Conservation (phyloP, 1,140 invertebrate genomes). For the Atta cephalotes region DNA sequence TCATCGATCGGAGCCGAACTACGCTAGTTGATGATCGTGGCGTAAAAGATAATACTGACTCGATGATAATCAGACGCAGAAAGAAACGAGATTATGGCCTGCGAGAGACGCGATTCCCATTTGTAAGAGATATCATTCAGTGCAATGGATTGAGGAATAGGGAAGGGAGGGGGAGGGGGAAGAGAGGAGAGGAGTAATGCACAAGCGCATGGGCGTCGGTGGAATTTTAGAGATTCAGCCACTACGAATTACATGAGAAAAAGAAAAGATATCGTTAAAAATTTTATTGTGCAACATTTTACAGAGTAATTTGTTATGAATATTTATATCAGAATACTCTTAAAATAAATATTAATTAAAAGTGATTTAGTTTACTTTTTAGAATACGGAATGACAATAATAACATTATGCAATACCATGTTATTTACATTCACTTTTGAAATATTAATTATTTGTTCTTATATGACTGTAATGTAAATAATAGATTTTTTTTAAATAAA, state of each 20-base stretch:
- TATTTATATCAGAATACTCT: background rate
- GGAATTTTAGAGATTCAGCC: background rate
- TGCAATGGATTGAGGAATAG: background rate
- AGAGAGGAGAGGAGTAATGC: background rate
- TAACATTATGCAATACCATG: background rate
- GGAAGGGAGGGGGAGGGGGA: background rate
- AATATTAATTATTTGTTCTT: no score
- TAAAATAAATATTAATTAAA: slow-evolving; percentile 21
- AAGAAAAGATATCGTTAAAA: background rate
- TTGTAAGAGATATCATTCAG: slow-evolving; percentile 55
- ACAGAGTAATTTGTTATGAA: background rate
- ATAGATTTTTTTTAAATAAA: background rate
- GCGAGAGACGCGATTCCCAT: slow-evolving; percentile 49
- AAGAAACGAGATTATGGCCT: slow-evolving; percentile 52
- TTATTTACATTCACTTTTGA: background rate
- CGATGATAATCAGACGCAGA: slow-evolving; percentile 43
- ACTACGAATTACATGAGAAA: background rate
- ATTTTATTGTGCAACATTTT: slow-evolving; percentile 1
- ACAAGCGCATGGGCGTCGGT: slow-evolving; percentile 18
- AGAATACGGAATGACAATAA: background rate
- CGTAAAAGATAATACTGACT: slow-evolving; percentile 48
- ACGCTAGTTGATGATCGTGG: slow-evolving; percentile 5
- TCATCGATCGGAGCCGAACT: background rate
- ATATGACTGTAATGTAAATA: background rate
- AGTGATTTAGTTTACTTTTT: background rate